These are phyloP conservation scores for Momotus momota DNA, from an alignment of 2,797 vertebrate genomes.

Conservation along the genomic window DNA sequence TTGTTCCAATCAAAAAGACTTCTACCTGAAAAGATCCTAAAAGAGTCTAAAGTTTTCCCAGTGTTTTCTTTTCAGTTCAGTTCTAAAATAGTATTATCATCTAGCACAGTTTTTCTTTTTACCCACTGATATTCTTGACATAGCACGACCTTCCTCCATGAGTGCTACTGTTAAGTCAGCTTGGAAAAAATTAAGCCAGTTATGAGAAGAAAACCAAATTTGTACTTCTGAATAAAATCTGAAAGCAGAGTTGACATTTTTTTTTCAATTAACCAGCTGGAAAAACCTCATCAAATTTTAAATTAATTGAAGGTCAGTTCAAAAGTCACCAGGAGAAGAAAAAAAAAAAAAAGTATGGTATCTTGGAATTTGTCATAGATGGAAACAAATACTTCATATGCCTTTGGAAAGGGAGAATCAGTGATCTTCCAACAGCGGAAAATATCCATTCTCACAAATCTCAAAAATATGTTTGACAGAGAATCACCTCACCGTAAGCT, in stretches of 20 bases:
- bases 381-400: slow-evolving; percentile 6
- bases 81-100: neutral
- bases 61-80: neutral
- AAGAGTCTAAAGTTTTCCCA: neutral
- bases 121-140: neutral
- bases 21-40: neutral
- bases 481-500: neutral
- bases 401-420: neutral
- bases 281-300: neutral
- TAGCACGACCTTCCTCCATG: neutral
- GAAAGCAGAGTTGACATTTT: neutral
- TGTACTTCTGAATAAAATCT: neutral
- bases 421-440: neutral
- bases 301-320: neutral
- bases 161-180: neutral
- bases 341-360: accelerated
- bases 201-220: neutral
- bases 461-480: neutral
- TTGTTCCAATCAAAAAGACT: neutral
- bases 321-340: neutral
- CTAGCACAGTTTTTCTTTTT: neutral
- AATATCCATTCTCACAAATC: neutral
- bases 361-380: neutral
- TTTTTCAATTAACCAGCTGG: neutral
- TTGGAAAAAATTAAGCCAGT: neutral